These are phyloP conservation scores for Promerops cafer DNA, from an alignment of 2,113 vertebrate species.

Conservation along the genomic window DNA sequence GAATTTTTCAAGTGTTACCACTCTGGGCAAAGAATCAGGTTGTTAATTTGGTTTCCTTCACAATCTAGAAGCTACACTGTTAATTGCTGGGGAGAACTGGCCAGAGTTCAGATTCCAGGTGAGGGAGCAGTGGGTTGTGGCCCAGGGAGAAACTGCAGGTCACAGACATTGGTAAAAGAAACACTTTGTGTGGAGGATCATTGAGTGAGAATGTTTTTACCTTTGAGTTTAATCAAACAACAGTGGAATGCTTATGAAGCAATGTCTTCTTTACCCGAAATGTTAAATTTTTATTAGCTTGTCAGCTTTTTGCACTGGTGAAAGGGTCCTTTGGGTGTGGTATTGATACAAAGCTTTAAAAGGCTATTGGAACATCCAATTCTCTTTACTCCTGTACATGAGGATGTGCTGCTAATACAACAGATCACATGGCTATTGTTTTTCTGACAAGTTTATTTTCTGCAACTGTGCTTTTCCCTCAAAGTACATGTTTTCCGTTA, in stretches of 20 bases:
- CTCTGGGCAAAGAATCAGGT: background rate
- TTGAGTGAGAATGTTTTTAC: background rate
- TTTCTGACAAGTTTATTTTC: background rate
- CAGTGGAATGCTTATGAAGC: background rate
- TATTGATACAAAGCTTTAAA: background rate
- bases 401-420: background rate
- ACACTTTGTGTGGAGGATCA: background rate
- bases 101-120: background rate
- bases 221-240: background rate
- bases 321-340: background rate
- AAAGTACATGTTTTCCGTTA: background rate
- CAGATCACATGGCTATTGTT: background rate
- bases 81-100: background rate
- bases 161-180: background rate
- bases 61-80: background rate
- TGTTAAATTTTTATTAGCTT: background rate
- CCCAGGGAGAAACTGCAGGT: rapidly evolving
- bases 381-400: background rate
- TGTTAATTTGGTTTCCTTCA: background rate
- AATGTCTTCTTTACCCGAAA: background rate
- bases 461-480: background rate
- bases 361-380: background rate
- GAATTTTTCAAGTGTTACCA: background rate
- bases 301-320: background rate
- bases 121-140: rapidly evolving